Base-by-base conservation (phyloP, 2,113 vertebrate genomes). In the Tympanuchus pallidicinctus region DNA sequence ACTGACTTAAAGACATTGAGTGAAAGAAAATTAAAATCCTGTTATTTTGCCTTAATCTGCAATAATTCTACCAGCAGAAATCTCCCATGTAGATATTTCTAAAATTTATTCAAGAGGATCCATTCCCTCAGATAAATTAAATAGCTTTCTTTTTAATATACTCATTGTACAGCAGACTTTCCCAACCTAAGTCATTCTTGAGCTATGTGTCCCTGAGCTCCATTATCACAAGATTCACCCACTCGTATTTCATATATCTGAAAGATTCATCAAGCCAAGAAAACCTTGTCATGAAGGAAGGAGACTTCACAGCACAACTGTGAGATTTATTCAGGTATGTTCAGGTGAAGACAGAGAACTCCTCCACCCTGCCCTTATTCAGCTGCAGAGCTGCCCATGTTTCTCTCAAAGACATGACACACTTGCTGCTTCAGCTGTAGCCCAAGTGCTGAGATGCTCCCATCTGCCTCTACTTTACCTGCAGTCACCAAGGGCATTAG, bases 351-450 rank as follows among this genome's bases (percentile, higher is more conserved):
- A 42, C 25, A 74, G 34, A 88, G 71, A 43, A 47, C 7, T 81
- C 56, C 42, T 59, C 72, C 82, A 56, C 16, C 43, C 48, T 50
- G 48, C 9, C 50, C 70, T 50, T 25, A n/a, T 66, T 59, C 40
- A 56, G 24, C n/a, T 56, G 25, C 17, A 54, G 42, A 10, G 42
- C 32, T 90, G 42, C 36, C 45, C 43, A 21, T 38, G 82, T 38
- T 42, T 63, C 30, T 73, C 48, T 30, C 1, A 1, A 21, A 24
- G 24, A n/a, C 0, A 0, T 32, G 56, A 28, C 32, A 66, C 8
- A 27, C 43, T 81, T 93, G 16, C 25, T 67, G 47, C 36, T 28
- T 48, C 61, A 78, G 32, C 30, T 72, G 34, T 63, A 81, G 34
- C 45, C 18, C 27, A 42, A 40, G 21, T 0, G 0, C 63, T 48